Conservation (phyloP, 1,140 invertebrate species). For the Polypedilum vanderplanki region DNA sequence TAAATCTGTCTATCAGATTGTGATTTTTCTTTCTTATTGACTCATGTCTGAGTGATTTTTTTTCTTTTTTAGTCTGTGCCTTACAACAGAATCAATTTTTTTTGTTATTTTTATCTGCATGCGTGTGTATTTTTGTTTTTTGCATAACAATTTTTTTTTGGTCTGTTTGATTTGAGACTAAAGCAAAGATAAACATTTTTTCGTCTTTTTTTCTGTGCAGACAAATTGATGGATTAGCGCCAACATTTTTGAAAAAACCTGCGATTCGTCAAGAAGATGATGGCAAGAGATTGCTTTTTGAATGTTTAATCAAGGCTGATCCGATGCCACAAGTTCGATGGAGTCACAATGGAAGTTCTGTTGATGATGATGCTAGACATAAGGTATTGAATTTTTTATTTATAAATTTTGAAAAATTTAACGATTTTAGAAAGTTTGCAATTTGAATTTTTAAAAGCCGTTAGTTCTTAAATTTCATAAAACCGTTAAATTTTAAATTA, state of each 20-base stretch:
- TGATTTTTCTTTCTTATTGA: not conserved
- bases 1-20: not conserved
- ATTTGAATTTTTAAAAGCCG: no score
- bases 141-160: not conserved
- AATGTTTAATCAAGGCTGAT: constrained; percentile 91
- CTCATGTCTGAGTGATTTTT: not conserved
- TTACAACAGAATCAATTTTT: not conserved
- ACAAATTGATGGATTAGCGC: constrained; percentile 94
- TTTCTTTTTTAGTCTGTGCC: constrained; percentile 19
- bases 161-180: not conserved
- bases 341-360: constrained; percentile 79
- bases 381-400: constrained; percentile 53
- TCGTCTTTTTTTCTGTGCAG: constrained; percentile 46
- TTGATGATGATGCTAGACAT: constrained; percentile 70
- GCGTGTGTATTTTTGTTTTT: not conserved
- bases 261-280: constrained; percentile 94
- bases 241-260: constrained; percentile 95
- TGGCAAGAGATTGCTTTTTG: constrained; percentile 90
- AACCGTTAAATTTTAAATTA: no score
- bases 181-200: no score
- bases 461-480: no score
- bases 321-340: constrained; percentile 84
- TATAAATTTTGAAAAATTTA: constrained; percentile 29
- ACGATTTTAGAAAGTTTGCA: no score
- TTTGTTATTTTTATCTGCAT: constrained; percentile 26